A percentile compares a stretch with the other conserved stretches of the same genome.
These are phyloP conservation scores for Brienomyrus longianalis DNA, from an alignment of 2,113 vertebrate species.

Conservation along the genomic window DNA sequence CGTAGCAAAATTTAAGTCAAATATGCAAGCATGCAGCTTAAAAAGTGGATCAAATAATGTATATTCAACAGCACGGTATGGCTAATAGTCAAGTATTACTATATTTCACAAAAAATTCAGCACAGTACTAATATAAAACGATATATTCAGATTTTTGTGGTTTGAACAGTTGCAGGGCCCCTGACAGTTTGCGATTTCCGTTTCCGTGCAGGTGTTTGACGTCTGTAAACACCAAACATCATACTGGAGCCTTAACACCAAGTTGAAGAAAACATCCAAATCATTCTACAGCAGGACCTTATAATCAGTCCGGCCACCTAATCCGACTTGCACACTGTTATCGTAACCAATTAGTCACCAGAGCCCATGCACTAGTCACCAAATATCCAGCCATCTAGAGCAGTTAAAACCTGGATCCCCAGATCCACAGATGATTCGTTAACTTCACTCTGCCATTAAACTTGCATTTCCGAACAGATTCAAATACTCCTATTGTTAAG, in stretches of 20 bases:
- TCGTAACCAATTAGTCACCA: background rate
- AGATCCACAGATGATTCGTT: background rate
- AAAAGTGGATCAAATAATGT: background rate
- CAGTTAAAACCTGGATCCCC: background rate
- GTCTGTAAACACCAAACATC: background rate
- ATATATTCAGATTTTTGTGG: conserved; percentile 4
- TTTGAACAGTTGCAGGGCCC: background rate
- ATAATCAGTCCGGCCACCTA: background rate
- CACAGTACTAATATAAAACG: background rate
- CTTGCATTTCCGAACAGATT: background rate
- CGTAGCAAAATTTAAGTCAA: background rate
- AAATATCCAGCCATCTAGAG: background rate
- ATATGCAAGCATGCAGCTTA: background rate
- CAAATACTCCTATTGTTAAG: background rate
- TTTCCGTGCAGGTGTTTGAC: conserved; percentile 19
- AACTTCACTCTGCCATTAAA: background rate
- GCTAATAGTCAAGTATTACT: background rate
- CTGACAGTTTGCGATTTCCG: background rate
- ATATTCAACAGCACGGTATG: background rate
- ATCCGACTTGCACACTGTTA: background rate
- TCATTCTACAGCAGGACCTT: background rate
- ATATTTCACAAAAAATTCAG: background rate
- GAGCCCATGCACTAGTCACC: background rate
- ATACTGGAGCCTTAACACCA: background rate
- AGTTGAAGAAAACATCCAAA: background rate